A percentile compares a stretch with the other conserved stretches of the same genome.
These are phyloP conservation scores for Mimas tiliae DNA, from an alignment of 2,888 invertebrate genomes.

Conservation along the genomic window DNA sequence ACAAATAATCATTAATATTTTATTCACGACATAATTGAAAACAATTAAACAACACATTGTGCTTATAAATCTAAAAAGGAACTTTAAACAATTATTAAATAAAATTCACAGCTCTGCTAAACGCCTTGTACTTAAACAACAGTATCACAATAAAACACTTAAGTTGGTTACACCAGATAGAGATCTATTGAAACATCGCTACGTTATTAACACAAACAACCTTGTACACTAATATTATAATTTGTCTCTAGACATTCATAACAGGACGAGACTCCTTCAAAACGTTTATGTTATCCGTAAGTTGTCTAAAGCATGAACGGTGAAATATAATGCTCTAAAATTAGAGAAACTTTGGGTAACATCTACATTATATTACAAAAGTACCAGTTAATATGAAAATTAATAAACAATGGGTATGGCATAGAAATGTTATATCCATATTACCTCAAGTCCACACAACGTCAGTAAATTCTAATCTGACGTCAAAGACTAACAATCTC, in stretches of 20 bases:
- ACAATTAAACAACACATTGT: slow-evolving; percentile 42
- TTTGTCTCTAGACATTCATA: slow-evolving; percentile 11
- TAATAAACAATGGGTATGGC: slow-evolving; percentile 30
- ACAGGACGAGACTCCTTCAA: slow-evolving; percentile 27
- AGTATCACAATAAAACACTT: slow-evolving; percentile 53
- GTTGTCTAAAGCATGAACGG: slow-evolving; percentile 37
- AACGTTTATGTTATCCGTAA: slow-evolving; percentile 25
- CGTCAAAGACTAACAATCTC: slow-evolving; percentile 12
- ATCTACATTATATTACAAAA: slow-evolving; percentile 25
- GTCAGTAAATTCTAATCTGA: slow-evolving; percentile 26
- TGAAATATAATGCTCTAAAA: slow-evolving; percentile 36
- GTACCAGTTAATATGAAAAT: slow-evolving; percentile 38
- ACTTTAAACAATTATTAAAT: slow-evolving; percentile 41
- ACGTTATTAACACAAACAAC: slow-evolving; percentile 16
- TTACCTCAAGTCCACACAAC: slow-evolving; percentile 30
- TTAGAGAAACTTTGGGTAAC: slow-evolving; percentile 34
- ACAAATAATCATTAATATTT: slow-evolving; percentile 29
- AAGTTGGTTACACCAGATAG: slow-evolving; percentile 43
- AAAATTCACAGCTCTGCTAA: slow-evolving; percentile 46
- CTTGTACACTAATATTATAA: slow-evolving; percentile 12
- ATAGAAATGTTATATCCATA: slow-evolving; percentile 32
- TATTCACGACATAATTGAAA: slow-evolving; percentile 42
- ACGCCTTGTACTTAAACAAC: slow-evolving; percentile 45
- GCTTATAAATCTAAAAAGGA: slow-evolving; percentile 43
- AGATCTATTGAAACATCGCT: slow-evolving; percentile 33